phyloP scores from a whole-genome alignment of 2,797 vertebrate species.

The Falco concolor region DNA sequence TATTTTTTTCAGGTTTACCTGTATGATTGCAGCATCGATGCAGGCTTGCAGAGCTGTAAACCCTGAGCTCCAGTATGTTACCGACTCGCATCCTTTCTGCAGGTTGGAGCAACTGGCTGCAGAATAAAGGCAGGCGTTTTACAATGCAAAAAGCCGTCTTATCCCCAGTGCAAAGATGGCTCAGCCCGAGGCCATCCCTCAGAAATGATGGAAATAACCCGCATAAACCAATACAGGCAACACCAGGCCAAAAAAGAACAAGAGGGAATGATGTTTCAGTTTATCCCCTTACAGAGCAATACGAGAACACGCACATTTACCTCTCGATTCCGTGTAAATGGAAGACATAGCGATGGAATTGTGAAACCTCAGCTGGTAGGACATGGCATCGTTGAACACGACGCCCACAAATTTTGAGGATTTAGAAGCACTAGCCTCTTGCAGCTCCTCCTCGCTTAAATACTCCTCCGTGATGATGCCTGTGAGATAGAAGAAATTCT shows the following conservation, averaged over 20 bases:
- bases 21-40: slow-evolving; percentile 91
- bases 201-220: fast-evolving
- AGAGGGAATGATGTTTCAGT: background rate
- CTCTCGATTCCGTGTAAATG: slow-evolving; percentile 71
- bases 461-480: slow-evolving; percentile 71
- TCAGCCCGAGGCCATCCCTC: background rate
- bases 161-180: fast-evolving
- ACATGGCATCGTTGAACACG: slow-evolving; percentile 84
- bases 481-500: background rate
- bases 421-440: slow-evolving; percentile 82
- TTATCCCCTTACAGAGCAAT: fast-evolving
- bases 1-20: slow-evolving; percentile 72
- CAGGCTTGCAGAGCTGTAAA: slow-evolving; percentile 88
- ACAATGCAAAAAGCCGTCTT: background rate
- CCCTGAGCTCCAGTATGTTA: slow-evolving; percentile 88
- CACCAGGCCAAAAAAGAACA: no score
- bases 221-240: fast-evolving
- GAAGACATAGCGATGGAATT: slow-evolving; percentile 67
- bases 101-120: slow-evolving; percentile 84
- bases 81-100: slow-evolving; percentile 82
- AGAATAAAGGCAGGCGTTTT: background rate
- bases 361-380: slow-evolving; percentile 85
- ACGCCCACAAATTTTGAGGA: slow-evolving; percentile 82
- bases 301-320: background rate
- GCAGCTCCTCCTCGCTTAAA: slow-evolving; percentile 82